These are phyloP conservation scores for Caenorhabditis sp. DNA, from an alignment of 2,888 invertebrate genomes.

Conservation along the genomic window DNA sequence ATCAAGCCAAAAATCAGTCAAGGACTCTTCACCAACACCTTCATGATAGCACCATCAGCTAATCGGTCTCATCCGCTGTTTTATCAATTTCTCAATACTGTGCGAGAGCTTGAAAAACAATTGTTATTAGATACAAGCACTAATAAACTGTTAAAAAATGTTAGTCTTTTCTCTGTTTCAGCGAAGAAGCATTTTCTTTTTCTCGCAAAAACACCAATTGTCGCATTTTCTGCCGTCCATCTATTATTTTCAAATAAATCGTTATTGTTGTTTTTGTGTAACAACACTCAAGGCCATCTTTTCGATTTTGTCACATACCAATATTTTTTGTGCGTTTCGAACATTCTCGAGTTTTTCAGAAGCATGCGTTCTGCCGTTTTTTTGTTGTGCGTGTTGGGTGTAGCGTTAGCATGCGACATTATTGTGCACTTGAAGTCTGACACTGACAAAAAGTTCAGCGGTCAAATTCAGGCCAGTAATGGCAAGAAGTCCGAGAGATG, in stretches of 20 bases:
- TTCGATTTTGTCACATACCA: not conserved
- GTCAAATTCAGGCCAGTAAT: constrained; percentile 64
- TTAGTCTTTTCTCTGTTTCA: no score
- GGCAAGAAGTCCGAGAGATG: constrained; percentile 69
- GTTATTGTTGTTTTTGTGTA: constrained; percentile 15
- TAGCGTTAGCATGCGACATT: constrained; percentile 63
- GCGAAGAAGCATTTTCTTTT: no score
- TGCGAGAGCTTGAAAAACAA: constrained; percentile 59
- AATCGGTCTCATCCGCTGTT: constrained; percentile 58
- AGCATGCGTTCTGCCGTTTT: not conserved
- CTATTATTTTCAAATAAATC: constrained; percentile 7
- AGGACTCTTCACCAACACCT: constrained; percentile 47
- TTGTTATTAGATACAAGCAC: no score
- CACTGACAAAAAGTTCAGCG: constrained; percentile 65
- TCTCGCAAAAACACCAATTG: constrained; percentile 11
- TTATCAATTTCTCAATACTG: constrained; percentile 57
- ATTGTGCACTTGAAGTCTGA: constrained; percentile 68
- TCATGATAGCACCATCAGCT: constrained; percentile 54
- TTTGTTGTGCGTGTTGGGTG: constrained; percentile 21
- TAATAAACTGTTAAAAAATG: no score
- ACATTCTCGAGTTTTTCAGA: not conserved
- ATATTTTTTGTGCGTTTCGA: not conserved
- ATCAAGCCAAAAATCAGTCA: constrained; percentile 10
- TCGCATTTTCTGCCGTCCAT: constrained; percentile 3
- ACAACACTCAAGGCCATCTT: constrained; percentile 10